A percentile compares a stretch with the other conserved stretches of the same genome.
phyloP scores from a whole-genome alignment of 2,888 invertebrate genomes.

The Tenthredo livida region DNA sequence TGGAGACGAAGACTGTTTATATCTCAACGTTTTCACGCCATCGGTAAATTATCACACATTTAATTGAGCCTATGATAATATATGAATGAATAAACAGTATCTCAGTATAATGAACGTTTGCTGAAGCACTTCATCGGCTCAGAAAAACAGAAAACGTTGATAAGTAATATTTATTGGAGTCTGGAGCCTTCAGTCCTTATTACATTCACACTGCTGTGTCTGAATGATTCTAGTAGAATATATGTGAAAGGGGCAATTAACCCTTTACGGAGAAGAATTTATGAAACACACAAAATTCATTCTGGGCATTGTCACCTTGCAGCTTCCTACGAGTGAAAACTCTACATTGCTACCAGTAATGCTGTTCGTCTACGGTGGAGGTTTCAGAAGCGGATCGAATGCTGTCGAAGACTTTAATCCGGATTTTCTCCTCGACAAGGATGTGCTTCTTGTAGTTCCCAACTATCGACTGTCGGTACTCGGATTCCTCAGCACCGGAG shows the following conservation, averaged over 20 bases:
- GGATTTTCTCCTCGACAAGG: constrained; percentile 69
- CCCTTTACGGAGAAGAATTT: background rate
- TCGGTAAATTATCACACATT: too few relatives aligned
- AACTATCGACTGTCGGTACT: constrained; percentile 72
- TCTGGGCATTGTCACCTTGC: background rate
- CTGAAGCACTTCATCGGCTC: too few relatives aligned
- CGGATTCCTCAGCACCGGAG: constrained; percentile 59
- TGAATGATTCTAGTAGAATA: too few relatives aligned
- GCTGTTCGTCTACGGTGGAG: constrained; percentile 29
- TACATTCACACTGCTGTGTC: too few relatives aligned
- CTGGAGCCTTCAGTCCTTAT: too few relatives aligned
- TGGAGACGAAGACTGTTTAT: too few relatives aligned
- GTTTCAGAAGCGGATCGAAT: constrained; percentile 62
- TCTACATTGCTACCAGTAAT: background rate
- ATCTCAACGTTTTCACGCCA: too few relatives aligned
- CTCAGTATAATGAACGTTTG: too few relatives aligned
- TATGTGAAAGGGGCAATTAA: background rate
- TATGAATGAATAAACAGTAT: too few relatives aligned
- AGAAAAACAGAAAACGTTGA: too few relatives aligned
- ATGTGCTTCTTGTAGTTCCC: constrained; percentile 69
- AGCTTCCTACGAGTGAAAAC: background rate
- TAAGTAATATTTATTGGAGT: too few relatives aligned
- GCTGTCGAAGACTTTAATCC: constrained; percentile 65
- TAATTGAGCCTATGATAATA: too few relatives aligned
- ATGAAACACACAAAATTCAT: background rate